Percentiles rank a stretch among this genome's conserved stretches.
These are phyloP conservation scores for Calliphora vomitoria DNA, from an alignment of 2,888 invertebrate species.

Conservation along the genomic window DNA sequence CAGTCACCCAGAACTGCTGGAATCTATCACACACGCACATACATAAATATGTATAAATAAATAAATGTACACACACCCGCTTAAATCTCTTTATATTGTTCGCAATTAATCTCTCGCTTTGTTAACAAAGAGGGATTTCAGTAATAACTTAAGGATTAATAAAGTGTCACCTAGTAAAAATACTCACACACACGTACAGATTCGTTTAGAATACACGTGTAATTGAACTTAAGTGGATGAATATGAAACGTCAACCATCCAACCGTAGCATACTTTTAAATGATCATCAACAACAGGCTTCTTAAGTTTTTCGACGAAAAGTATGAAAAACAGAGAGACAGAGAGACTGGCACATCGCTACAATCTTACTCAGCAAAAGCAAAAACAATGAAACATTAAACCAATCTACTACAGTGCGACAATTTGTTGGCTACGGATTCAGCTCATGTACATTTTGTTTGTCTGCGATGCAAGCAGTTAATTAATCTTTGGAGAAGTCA, in stretches of 20 bases:
- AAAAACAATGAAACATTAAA: conserved; percentile 23
- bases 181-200: not conserved
- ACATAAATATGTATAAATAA: not conserved
- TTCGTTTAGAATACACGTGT: conserved; percentile 3
- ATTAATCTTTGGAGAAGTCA: conserved; percentile 19
- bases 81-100: conserved; percentile 33
- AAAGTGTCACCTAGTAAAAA: conserved; percentile 55
- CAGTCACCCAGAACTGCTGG: no score
- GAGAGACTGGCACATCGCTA: not conserved
- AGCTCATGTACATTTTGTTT: not conserved
- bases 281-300: not conserved
- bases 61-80: not conserved
- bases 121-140: conserved; percentile 15
- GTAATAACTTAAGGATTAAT: conserved; percentile 57
- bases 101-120: conserved; percentile 41
- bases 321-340: not conserved
- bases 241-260: conserved; percentile 34
- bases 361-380: not conserved
- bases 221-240: conserved; percentile 35
- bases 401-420: not conserved
- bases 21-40: not conserved
- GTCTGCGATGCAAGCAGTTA: conserved; percentile 26
- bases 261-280: not conserved
- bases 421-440: not conserved
- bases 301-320: conserved; percentile 4